Conservation (phyloP, 2,797 vertebrate genomes). For the Amblyraja radiata region DNA sequence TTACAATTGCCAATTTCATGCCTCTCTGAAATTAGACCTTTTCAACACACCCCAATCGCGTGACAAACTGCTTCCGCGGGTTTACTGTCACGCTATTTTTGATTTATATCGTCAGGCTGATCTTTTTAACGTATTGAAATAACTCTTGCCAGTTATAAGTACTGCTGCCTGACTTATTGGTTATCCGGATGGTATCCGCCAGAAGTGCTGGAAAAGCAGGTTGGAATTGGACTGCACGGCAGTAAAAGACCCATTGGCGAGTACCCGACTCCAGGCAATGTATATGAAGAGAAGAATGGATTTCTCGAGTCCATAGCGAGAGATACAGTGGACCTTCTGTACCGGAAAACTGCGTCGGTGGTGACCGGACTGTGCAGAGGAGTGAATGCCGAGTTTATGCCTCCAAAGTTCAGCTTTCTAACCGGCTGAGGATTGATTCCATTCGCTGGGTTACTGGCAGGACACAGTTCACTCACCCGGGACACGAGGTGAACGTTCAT, state of each 20-base stretch:
- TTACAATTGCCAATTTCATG: not conserved
- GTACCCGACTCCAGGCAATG: not conserved
- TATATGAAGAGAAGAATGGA: not conserved
- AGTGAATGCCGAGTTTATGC: slow-evolving; percentile 7
- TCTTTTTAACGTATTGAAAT: not conserved
- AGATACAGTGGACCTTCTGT: not conserved
- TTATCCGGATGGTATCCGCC: not conserved
- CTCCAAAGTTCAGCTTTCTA: not conserved
- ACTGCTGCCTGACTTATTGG: not conserved
- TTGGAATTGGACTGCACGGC: not conserved
- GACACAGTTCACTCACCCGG: not conserved
- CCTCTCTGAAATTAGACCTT: not conserved
- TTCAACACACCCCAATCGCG: not conserved
- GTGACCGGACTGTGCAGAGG: not conserved
- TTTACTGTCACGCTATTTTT: not conserved
- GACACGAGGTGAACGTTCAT: slow-evolving; percentile 4
- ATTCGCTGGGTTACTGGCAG: not conserved
- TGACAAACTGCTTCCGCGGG: not conserved
- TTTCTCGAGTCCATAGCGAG: not conserved
- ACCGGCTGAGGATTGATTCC: not conserved
- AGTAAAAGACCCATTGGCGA: not conserved
- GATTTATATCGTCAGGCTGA: too few species aligned
- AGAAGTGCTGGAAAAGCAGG: not conserved
- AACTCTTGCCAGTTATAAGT: not conserved
- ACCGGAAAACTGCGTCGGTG: not conserved